Conservation (phyloP, 2,888 invertebrate species). For the Cancer borealis region DNA sequence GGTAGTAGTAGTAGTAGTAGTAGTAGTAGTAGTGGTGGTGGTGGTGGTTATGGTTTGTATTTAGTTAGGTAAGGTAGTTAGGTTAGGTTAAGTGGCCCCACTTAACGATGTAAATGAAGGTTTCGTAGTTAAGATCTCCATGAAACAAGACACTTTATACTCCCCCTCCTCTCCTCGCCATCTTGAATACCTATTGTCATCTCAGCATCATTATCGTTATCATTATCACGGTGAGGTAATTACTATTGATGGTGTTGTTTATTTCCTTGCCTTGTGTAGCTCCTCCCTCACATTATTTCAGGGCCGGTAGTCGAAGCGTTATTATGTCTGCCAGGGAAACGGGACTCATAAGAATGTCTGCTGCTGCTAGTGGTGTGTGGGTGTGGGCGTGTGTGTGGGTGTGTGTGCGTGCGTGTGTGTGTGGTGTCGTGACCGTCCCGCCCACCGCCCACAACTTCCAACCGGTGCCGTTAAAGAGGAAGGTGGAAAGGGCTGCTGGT, state of each 20-base stretch:
- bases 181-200: background rate
- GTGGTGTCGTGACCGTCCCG: constrained; percentile 11
- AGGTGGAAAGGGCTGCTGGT: background rate
- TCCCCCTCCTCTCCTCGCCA: background rate
- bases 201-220: background rate
- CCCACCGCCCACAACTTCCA: background rate
- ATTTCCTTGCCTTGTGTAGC: background rate
- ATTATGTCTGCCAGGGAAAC: background rate
- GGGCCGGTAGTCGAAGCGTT: background rate
- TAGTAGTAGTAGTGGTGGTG: too few species aligned
- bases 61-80: too few species aligned
- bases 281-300: background rate
- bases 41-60: too few species aligned
- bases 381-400: constrained; percentile 32
- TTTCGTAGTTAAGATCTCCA: background rate
- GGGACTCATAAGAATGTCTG: constrained; percentile 21
- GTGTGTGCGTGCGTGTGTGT: constrained; percentile 25
- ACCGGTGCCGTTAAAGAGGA: constrained; percentile 1
- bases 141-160: background rate
- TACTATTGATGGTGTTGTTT: background rate
- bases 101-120: background rate
- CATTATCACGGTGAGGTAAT: background rate
- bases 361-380: background rate
- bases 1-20: too few species aligned
- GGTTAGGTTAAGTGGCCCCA: background rate